Evolutionary conservation across 2,888 invertebrate genomes (phyloP).

Genomic region (Troides oblongomaculatus): DNA sequence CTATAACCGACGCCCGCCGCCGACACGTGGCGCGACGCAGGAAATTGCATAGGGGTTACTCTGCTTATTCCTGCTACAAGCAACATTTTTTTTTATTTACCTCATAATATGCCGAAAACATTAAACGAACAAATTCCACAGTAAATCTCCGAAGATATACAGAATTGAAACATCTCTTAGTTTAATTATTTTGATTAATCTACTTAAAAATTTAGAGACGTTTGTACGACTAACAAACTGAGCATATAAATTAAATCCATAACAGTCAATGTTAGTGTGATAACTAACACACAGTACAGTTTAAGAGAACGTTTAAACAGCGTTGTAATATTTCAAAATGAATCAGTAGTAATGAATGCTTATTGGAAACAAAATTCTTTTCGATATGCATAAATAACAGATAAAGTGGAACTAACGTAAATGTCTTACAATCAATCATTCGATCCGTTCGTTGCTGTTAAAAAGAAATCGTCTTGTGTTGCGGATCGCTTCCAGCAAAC

Average conservation of each 20-base stretch:
- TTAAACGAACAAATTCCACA: not conserved
- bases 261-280: too few relatives aligned
- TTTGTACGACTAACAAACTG: too few relatives aligned
- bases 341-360: too few relatives aligned
- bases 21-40: slow-evolving; percentile 49
- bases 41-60: slow-evolving; percentile 54
- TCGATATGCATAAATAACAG: not conserved
- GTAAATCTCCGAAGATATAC: too few relatives aligned
- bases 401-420: not conserved
- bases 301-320: too few relatives aligned
- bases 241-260: too few relatives aligned
- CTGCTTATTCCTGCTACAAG: not conserved
- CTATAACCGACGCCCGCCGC: slow-evolving; percentile 32
- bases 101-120: not conserved
- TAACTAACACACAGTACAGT: too few relatives aligned
- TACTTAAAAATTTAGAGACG: too few relatives aligned
- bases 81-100: not conserved
- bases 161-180: too few relatives aligned
- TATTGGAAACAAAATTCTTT: too few relatives aligned
- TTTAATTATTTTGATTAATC: too few relatives aligned
- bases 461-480: slow-evolving; percentile 29
- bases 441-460: slow-evolving; percentile 15
- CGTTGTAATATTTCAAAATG: too few relatives aligned
- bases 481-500: slow-evolving; percentile 36
- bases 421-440: not conserved